Percentiles rank a stretch among this genome's conserved stretches.
phyloP scores from a whole-genome alignment of 1,140 invertebrate genomes.

The Lepidurus couesii region DNA sequence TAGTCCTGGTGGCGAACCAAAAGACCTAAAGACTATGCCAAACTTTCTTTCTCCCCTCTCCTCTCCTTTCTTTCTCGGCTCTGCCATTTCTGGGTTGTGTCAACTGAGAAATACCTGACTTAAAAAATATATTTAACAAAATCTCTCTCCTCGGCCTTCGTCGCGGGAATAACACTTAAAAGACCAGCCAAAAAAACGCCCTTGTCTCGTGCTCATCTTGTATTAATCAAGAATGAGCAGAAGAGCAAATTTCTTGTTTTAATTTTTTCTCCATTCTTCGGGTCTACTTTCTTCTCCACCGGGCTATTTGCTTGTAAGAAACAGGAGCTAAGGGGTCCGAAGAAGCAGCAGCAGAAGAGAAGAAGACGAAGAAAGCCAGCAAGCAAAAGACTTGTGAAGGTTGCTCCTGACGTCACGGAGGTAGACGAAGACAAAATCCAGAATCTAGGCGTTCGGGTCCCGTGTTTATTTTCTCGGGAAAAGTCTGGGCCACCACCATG shows the following conservation, averaged over 20 bases:
- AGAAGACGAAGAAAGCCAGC: not conserved
- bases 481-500: slow-evolving; percentile 20
- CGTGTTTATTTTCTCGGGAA: slow-evolving; percentile 7
- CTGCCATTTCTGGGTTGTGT: slow-evolving; percentile 21
- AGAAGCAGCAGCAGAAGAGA: not conserved
- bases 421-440: slow-evolving; percentile 22
- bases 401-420: slow-evolving; percentile 6
- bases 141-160: not conserved
- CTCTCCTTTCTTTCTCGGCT: not conserved
- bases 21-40: not conserved
- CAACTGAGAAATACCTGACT: slow-evolving; percentile 1
- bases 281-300: not conserved
- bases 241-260: not conserved
- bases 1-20: slow-evolving; percentile 1
- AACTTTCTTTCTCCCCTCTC: not conserved
- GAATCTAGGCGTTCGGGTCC: not conserved
- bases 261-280: not conserved
- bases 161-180: not conserved
- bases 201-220: not conserved
- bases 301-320: not conserved
- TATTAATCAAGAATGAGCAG: not conserved
- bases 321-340: not conserved
- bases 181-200: not conserved
- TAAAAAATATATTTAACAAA: not conserved
- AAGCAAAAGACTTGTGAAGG: slow-evolving; percentile 11